phyloP scores from a whole-genome alignment of 2,113 vertebrate genomes.

The Formicarius rufipectus region DNA sequence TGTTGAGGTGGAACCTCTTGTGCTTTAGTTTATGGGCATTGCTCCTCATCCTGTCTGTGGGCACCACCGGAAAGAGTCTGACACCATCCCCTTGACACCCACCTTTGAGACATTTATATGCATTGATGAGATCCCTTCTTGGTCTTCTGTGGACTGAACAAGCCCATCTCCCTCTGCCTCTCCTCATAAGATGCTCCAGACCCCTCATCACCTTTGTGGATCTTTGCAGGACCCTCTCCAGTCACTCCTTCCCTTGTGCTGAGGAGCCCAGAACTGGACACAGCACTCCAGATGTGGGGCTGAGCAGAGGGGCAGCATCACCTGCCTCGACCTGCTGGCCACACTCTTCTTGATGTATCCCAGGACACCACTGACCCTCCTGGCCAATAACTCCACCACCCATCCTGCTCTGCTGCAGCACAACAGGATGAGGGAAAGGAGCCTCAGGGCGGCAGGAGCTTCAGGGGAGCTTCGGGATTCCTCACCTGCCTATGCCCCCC shows the following conservation, averaged over 20 bases:
- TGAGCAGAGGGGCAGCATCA: accelerated
- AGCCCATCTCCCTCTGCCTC: neutral
- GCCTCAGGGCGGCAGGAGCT: no score
- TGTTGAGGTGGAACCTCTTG: neutral
- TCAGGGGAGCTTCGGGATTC: neutral
- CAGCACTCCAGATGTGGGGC: neutral
- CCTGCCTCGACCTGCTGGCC: neutral
- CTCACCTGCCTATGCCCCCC: accelerated
- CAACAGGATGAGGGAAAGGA: accelerated
- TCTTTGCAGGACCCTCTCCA: accelerated
- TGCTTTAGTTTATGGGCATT: neutral
- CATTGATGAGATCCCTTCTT: neutral
- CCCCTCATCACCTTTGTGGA: no score
- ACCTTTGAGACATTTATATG: neutral
- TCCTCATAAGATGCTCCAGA: neutral
- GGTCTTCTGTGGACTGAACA: neutral
- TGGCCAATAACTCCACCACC: accelerated
- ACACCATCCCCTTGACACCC: no score
- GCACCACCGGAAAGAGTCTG: neutral
- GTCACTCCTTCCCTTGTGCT: neutral
- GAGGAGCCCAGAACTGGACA: neutral
- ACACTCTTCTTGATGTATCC: accelerated
- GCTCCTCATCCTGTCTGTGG: accelerated
- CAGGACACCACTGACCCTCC: accelerated
- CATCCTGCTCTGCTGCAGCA: accelerated